Percentiles rank a stretch among this genome's conserved stretches.
phyloP scores from a whole-genome alignment of 2,113 vertebrate species.

The Stegostoma tigrinum region DNA sequence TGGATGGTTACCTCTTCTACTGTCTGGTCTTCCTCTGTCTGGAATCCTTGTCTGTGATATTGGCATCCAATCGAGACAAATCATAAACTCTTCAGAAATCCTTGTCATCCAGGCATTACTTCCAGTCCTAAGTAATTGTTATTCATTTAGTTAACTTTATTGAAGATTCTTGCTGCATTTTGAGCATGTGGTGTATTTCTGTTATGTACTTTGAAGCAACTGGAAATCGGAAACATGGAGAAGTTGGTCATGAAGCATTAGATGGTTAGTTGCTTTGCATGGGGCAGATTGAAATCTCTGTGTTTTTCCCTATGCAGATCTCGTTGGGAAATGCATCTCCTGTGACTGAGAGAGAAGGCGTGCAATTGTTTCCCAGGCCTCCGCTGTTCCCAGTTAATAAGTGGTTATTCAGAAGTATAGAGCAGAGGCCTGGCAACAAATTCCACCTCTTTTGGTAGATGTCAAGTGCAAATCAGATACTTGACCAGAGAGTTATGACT shows the following conservation, averaged over 20 bases:
- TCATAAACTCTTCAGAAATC: too few relatives aligned
- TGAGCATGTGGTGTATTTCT: neutral
- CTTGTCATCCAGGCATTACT: neutral
- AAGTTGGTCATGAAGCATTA: too few relatives aligned
- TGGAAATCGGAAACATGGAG: neutral
- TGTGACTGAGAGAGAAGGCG: slow-evolving; percentile 1
- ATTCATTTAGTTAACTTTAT: neutral
- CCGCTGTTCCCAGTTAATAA: neutral
- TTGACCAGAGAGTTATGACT: slow-evolving; percentile 25
- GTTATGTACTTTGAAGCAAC: neutral
- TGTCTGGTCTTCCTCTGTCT: neutral
- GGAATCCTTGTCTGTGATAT: neutral
- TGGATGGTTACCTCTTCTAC: neutral
- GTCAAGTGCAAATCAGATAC: neutral
- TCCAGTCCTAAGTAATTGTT: neutral
- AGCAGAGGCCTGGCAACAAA: neutral
- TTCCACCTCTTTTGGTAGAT: slow-evolving; percentile 4
- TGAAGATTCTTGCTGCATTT: neutral
- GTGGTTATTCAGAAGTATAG: slow-evolving; percentile 5
- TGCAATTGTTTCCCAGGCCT: neutral
- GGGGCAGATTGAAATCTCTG: slow-evolving; percentile 27
- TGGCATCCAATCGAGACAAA: neutral
- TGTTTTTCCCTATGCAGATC: slow-evolving; percentile 6
- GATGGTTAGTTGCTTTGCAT: neutral
- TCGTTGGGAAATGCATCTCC: neutral